Conservation (phyloP, 2,113 vertebrate species). For the Toxostoma redivivum region DNA sequence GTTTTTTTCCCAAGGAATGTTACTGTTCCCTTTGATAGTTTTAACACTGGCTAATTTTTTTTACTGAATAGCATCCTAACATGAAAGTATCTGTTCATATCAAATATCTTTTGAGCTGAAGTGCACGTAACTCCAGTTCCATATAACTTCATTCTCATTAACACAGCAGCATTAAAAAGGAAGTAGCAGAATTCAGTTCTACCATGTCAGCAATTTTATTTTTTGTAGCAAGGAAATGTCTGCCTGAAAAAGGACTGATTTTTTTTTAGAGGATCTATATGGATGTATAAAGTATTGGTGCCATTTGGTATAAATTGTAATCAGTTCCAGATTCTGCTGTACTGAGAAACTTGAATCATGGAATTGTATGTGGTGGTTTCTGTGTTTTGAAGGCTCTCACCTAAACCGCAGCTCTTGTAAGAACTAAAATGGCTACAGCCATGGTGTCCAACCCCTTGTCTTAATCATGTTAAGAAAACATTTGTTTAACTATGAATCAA, state of each 20-base stretch:
- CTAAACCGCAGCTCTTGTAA: constrained; percentile 19
- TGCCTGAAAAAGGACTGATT: not conserved
- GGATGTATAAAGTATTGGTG: not conserved
- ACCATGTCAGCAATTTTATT: constrained; percentile 10
- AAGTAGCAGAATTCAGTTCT: not conserved
- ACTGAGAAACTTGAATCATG: not conserved
- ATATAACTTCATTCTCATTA: not conserved
- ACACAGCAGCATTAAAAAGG: not conserved
- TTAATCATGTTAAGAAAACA: constrained; percentile 24
- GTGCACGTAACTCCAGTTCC: not conserved
- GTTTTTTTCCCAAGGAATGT: not conserved
- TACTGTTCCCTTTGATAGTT: not conserved
- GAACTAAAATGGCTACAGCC: constrained; percentile 10
- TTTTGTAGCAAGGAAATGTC: constrained; percentile 12
- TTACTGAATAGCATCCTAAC: not conserved
- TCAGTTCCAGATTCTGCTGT: constrained; percentile 31
- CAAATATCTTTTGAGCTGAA: not conserved
- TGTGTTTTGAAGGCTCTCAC: constrained; percentile 19
- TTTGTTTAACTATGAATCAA: constrained; percentile 40
- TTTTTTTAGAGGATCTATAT: not conserved
- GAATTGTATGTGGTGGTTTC: not conserved
- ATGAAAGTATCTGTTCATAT: not conserved
- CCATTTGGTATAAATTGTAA: constrained; percentile 47
- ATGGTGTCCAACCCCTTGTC: not conserved
- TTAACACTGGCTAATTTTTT: not conserved